Evolutionary conservation across 1,140 invertebrate genomes (phyloP), one percentile per base, ranked within the genome.

Genomic region (Augochlora pura): DNA sequence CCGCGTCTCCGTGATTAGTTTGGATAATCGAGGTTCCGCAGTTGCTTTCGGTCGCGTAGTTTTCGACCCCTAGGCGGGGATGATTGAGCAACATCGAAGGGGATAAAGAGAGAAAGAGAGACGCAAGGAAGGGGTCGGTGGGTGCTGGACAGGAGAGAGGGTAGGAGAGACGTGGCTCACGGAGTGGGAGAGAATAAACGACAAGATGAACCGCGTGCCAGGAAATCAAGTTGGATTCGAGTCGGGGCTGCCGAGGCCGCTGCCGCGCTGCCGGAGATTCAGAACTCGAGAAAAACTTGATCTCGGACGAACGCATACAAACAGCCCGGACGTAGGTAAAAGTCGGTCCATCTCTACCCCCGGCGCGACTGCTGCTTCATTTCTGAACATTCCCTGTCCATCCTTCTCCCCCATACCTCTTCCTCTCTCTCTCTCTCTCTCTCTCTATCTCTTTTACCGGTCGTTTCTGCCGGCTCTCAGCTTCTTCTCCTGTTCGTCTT

Each of bases 251-350:
- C 59, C 57, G 60, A 18, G 57, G 60, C 67, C 68, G 57, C 71
- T 84, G 73, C 27, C 86, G 32, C 32, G 86, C 86, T 90, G 83
- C 69, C 82, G 87, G 85, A 87, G 84, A 80, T 87, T 88, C 88
- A 86, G 89, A 88, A 88, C 87, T 89, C 80, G 84, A 91, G 91
- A 93, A 91, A 91, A 91, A 91, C 90, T 91, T 90, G 91, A 91
- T 91, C 88, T 87, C 82, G 77, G 65, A 77, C 75, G 86, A 89
- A 81, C 84, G 83, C 84, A 85, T 87, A 88, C 87, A 83, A 81
- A 80, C 77, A 82, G 75, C 60, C 70, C 42, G 76, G 77, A 75
- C 87, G 71, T 81, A 71, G 74, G 75, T 80, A 80, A 77, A 84
- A 83, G 86, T 88, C 83, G 81, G 83, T 86, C 81, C 82, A 85